Conservation (phyloP, 2,113 vertebrate species). For the Epinephelus moara region DNA sequence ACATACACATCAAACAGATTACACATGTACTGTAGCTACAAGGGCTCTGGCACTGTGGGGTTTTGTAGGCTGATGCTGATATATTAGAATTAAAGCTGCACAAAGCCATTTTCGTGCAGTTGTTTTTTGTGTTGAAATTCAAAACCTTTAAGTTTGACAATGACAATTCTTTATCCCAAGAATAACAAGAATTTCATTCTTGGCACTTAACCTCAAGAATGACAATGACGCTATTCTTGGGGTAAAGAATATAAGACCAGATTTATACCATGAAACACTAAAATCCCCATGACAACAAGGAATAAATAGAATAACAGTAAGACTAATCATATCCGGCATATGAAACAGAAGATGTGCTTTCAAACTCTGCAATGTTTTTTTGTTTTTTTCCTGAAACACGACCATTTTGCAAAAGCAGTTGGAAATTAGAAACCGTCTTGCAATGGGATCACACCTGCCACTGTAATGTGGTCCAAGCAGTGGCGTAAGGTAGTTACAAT, state of each 20-base stretch:
- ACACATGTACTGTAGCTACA: slow-evolving; percentile 20
- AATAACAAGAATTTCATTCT: not conserved
- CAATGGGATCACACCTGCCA: no score
- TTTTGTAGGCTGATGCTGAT: slow-evolving; percentile 22
- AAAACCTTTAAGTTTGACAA: not conserved
- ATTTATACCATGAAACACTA: not conserved
- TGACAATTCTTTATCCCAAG: not conserved
- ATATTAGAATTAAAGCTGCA: not conserved
- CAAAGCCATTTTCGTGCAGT: not conserved
- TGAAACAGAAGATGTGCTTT: not conserved
- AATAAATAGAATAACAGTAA: not conserved
- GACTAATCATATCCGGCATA: not conserved
- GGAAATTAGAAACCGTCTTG: not conserved
- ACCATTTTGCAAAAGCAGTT: slow-evolving; percentile 1
- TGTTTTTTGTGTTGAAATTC: not conserved
- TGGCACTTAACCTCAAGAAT: not conserved
- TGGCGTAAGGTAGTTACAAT: no score
- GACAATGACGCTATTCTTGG: not conserved
- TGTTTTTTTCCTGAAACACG: not conserved
- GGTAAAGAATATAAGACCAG: not conserved
- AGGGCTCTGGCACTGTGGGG: slow-evolving; percentile 4
- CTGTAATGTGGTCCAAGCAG: no score
- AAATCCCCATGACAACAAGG: not conserved
- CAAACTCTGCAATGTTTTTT: not conserved
- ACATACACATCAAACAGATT: slow-evolving; percentile 44